These are phyloP conservation scores for Dasypolia templi DNA, from an alignment of 2,888 invertebrate species.

Conservation along the genomic window DNA sequence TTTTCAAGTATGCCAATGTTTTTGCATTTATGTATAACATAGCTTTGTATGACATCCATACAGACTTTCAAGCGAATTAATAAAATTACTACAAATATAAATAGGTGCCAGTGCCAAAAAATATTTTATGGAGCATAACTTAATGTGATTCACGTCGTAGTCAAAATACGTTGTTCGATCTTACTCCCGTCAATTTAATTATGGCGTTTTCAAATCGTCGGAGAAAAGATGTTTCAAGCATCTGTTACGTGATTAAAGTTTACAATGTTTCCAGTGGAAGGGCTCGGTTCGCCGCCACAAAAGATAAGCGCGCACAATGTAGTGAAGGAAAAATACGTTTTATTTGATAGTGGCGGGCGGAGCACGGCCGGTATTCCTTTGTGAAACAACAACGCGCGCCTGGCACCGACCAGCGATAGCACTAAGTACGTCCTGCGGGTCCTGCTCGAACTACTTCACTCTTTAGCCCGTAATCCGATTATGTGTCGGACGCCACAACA, in stretches of 20 bases:
- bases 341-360: slow-evolving; percentile 26
- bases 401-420: background rate
- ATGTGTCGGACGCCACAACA: slow-evolving; percentile 10
- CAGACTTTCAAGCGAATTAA: background rate
- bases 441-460: background rate
- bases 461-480: slow-evolving; percentile 32
- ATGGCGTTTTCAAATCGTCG: slow-evolving; percentile 14
- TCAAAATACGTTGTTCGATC: background rate
- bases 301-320: slow-evolving; percentile 11
- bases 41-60: background rate
- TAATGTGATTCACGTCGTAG: background rate
- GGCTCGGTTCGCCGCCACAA: slow-evolving; percentile 25
- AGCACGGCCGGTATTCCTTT: slow-evolving; percentile 41
- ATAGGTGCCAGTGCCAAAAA: too few species aligned
- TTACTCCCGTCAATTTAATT: slow-evolving; percentile 20
- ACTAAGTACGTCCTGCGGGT: background rate
- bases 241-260: slow-evolving; percentile 38
- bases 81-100: background rate
- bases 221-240: slow-evolving; percentile 26
- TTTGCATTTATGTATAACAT: too few species aligned
- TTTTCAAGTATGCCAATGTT: too few species aligned
- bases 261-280: slow-evolving; percentile 45
- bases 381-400: slow-evolving; percentile 10
- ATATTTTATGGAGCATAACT: background rate
- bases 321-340: slow-evolving; percentile 30